Base-by-base conservation (phyloP, 1,140 invertebrate genomes). In the Rhagoletis pomonella region DNA sequence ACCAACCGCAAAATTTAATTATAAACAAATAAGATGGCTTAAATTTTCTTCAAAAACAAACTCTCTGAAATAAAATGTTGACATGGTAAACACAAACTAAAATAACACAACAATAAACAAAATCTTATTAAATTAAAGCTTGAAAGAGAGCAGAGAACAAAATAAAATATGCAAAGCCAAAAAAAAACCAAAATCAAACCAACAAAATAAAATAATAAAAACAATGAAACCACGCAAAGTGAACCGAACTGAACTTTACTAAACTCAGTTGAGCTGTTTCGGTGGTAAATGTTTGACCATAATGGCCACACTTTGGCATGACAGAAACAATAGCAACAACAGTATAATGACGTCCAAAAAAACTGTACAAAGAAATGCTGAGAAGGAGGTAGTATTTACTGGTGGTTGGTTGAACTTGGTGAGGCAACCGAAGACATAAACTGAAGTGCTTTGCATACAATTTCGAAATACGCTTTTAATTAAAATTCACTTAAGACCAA, bases 381-480 rank as follows among this genome's bases (percentile, higher is more conserved):
- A 29, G 29, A 29, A 29, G 29, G 29, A 29, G 29, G 29, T 29
- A 29, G 29, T 64, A 29, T 1, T 29, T 9, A 19, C 12, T 67
- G 65, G 65, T 3, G 29, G 29, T 39, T 10, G 64, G 29, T 10
- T 4, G 6, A 42, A 73, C 67, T 73, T 73, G 9, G 73, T 19
- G 29, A 10, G 73, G 29, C 29, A 29, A 29, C 44, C 73, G 47
- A 55, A 81, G 73, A 58, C 47, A 55, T 81, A 12, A 50, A 81
- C 84, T 85, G 19, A 85, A 85, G 84, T 85, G 84, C 84, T 85
- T 85, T 85, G 84, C 84, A 85, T 85, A 85, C 59, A 85, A 85
- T 85, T 85, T 85, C 14, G 59, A 60, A 42, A 6, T 62, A n/a
- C 59, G 84, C 59, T 60, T 85, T 85, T 85, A 85, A 85, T 85